Evolutionary conservation across 2,888 invertebrate genomes (phyloP), one percentile per base, ranked within the genome.

Genomic region (Harmothoe impar): DNA sequence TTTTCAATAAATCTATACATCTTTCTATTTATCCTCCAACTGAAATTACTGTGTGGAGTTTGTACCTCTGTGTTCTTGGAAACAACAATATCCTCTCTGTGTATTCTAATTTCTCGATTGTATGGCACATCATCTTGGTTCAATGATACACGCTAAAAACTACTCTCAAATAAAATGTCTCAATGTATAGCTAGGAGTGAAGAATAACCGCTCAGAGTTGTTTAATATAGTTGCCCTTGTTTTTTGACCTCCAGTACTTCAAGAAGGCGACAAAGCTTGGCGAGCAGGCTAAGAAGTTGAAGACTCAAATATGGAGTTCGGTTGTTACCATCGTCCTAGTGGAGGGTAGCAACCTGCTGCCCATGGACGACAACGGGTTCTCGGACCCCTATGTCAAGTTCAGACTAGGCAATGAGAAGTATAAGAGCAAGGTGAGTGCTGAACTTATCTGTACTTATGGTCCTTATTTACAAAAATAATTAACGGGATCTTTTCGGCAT

Each of bases 241-340:
- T 54, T n/a, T n/a, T n/a, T 77, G 23, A 84, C 20, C 29, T 91
- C 33, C 89, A 93, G 92, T 92, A 92, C 89, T 92, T 93, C 91
- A 90, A 91, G 89, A 90, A 89, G 72, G 90, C 89, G 29, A 90
- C 86, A 25, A 91, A 92, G 89, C n/a, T 91, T 33, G 91, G 89
- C 20, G 93, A 93, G 17, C 92, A 93, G 0, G 93, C 93, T 43
- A 95, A 95, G 92, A 95, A 95, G 91, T 96, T 98, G 90, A 99
- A 99, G 96, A 98, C 98, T 51, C 99, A 99, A 96, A 98, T 99
- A 95, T 99, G 99, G 99, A 98, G 98, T 95, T 98, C 98, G 0
- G 98, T 99, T 91, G 99, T 99, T 62, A 99, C 99, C 91, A 98
- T 99, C 93, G 98, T 99, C n/a, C 96, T 99, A 93, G 98, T 99